These are phyloP conservation scores for Odontamblyopus rebecca DNA, from an alignment of 2,797 vertebrate species.

Conservation along the genomic window DNA sequence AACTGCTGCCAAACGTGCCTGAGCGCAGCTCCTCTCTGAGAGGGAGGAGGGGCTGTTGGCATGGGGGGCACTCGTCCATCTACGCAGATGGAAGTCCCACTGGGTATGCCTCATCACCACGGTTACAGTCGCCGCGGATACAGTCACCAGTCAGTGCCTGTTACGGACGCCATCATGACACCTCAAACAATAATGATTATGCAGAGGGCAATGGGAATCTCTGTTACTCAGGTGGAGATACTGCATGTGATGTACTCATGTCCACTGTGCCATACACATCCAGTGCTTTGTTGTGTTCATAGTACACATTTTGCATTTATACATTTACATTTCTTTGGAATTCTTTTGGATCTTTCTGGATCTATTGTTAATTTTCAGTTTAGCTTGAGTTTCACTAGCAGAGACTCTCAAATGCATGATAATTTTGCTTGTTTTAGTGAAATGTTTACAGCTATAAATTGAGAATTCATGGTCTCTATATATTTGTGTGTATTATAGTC, in stretches of 20 bases:
- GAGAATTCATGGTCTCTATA: constrained; percentile 43
- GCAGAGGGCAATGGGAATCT: constrained; percentile 81
- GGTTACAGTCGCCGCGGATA: constrained; percentile 76
- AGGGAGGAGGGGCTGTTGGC: constrained; percentile 74
- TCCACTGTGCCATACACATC: constrained; percentile 18
- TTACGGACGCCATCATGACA: constrained; percentile 80
- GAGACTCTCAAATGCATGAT: background rate
- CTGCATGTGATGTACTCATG: constrained; percentile 30
- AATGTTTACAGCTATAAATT: constrained; percentile 17
- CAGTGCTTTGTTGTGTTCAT: background rate
- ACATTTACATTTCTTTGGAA: constrained; percentile 13
- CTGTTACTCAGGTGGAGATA: constrained; percentile 90
- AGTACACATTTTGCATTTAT: constrained; percentile 1
- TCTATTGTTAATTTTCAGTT: constrained; percentile 4
- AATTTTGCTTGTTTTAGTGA: background rate
- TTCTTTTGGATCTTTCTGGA: constrained; percentile 3
- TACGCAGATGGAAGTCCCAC: constrained; percentile 69
- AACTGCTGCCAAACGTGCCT: constrained; percentile 92
- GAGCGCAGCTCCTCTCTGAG: constrained; percentile 92
- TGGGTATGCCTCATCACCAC: constrained; percentile 81
- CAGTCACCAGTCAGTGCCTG: constrained; percentile 89
- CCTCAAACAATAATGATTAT: constrained; percentile 82
- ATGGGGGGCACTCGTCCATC: constrained; percentile 51
- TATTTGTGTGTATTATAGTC: constrained; percentile 24
- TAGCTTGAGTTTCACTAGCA: constrained; percentile 48